Evolutionary conservation across 2,797 vertebrate genomes (phyloP).

Genomic region (Acridotheres tristis): DNA sequence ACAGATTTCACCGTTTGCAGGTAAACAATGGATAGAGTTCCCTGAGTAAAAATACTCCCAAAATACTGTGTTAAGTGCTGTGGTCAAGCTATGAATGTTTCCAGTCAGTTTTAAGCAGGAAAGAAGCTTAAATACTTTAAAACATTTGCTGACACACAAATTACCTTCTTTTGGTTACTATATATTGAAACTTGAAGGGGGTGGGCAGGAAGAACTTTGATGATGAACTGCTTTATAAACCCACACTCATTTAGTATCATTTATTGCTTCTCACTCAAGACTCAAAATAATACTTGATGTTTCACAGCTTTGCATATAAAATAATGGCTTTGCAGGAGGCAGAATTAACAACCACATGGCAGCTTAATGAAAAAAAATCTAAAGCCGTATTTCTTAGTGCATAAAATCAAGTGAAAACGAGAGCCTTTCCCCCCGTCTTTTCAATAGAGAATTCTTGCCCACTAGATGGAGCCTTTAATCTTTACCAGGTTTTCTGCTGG

Average conservation of each 20-base stretch:
- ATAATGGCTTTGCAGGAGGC: background rate
- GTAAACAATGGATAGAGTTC: background rate
- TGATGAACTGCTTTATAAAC: background rate
- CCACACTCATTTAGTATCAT: background rate
- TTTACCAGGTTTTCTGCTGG: background rate
- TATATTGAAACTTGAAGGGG: background rate
- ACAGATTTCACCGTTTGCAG: background rate
- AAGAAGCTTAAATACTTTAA: background rate
- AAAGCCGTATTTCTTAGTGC: background rate
- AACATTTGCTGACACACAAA: background rate
- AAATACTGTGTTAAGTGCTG: background rate
- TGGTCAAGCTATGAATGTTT: background rate
- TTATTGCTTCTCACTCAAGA: background rate
- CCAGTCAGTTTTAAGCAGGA: background rate
- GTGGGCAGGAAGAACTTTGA: background rate
- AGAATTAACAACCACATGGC: conserved; percentile 28
- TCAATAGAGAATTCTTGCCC: background rate
- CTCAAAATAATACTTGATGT: background rate
- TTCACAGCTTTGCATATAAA: conserved; percentile 5
- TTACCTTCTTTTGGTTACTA: background rate
- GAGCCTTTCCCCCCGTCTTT: background rate
- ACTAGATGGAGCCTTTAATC: conserved; percentile 68
- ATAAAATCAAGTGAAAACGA: background rate
- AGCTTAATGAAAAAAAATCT: conserved; percentile 23
- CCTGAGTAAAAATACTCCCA: background rate